Percentiles rank a stretch among this genome's conserved stretches.
Evolutionary conservation across 2,113 vertebrate genomes (phyloP).

Genomic region (Marcusenius ussheri): DNA sequence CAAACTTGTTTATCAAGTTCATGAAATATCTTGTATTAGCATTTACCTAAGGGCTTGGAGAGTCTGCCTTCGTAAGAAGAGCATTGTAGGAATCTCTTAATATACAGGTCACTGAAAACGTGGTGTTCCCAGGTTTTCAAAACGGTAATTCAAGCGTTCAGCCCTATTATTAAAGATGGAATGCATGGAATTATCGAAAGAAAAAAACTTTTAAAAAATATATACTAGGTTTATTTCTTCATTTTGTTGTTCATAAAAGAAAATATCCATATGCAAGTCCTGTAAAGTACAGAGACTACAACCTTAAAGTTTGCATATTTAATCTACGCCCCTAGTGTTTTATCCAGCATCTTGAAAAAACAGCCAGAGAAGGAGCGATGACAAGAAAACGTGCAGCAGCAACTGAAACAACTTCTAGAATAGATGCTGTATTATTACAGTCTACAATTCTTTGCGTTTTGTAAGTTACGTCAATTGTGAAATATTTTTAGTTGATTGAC

Average conservation of each 20-base stretch:
- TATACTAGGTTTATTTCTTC: neutral
- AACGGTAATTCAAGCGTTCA: neutral
- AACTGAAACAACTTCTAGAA: neutral
- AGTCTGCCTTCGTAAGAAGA: neutral
- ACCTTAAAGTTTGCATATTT: neutral
- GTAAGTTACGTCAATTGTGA: neutral
- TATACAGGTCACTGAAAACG: neutral
- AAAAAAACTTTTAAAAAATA: neutral
- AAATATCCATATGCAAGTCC: neutral
- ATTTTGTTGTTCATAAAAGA: neutral
- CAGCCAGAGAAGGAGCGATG: neutral
- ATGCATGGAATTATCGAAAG: neutral
- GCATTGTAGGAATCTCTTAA: neutral
- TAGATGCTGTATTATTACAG: neutral
- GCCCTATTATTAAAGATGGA: neutral
- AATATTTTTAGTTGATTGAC: neutral
- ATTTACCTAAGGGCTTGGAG: neutral
- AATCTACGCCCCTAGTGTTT: neutral
- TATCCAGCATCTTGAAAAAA: neutral
- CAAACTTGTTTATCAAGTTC: constrained; percentile 15
- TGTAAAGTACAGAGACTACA: neutral
- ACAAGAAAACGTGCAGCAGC: neutral
- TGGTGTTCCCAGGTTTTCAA: neutral
- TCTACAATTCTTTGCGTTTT: neutral
- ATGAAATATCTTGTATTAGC: neutral